Base-by-base conservation (phyloP, 2,797 vertebrate species). In the Tinamus major region DNA sequence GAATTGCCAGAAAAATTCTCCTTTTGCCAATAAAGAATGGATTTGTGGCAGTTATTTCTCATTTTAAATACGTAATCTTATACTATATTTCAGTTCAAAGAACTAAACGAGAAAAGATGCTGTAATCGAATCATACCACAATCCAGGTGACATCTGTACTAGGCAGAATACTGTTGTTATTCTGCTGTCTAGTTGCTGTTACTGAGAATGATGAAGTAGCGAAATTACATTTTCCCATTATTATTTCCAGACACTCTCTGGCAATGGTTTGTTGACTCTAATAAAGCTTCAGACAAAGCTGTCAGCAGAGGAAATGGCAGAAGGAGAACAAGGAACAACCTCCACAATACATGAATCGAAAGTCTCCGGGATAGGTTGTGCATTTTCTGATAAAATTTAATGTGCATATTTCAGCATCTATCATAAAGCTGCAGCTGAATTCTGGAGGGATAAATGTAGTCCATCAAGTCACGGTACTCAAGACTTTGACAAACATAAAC, bases 141-240 rank as follows among this genome's bases (percentile, higher is more conserved):
- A 97, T 91, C 87, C 96, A 98, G 97, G 97, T 97, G 96, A 97
- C 96, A 97, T 96, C 91, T 97, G 94, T 97, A 97, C 97, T 92
- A 97, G 97, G 96, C 93, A 97, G 97, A 93, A 96, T 92, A 89
- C 95, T 97, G 96, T 94, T 97, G 97, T 96, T 97, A 97, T 94
- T 97, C 94, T 97, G 94, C 95, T 97, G 97, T 98, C 97, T 97
- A 87, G 94, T 95, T 97, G 96, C 96, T 96, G 92, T 94, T 96
- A 95, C 95, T 95, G 96, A 96, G 96, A 97, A 97, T 95, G 97
- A 98, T 97, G 97, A 98, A 98, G 97, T 94, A 97, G 97, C 4
- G 85, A 98, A 98, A 98, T 98, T 97, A 98, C 97, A 97, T 98
- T 98, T 98, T 97, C 97, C 97, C 97, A 97, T 98, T 98, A 98